phyloP scores from a whole-genome alignment of 2,888 invertebrate genomes.

The Mechanitis messenoides region DNA sequence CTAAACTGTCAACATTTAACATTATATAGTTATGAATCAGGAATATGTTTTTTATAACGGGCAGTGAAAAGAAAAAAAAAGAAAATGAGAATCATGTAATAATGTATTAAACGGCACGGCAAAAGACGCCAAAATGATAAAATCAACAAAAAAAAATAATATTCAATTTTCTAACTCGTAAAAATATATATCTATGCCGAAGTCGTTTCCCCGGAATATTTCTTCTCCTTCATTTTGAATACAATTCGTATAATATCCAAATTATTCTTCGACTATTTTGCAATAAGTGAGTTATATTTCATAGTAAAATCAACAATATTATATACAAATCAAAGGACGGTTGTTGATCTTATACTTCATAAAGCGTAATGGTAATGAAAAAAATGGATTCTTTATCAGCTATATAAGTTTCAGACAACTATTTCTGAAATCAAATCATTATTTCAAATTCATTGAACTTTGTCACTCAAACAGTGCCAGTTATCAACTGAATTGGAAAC shows the following conservation, averaged over 20 bases:
- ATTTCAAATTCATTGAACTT: constrained; percentile 9
- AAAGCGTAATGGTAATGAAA: neutral
- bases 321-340: too few relatives aligned
- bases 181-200: constrained; percentile 16
- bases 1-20: too few relatives aligned
- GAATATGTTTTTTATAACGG: neutral
- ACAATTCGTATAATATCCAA: constrained; percentile 15
- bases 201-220: constrained; percentile 10
- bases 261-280: neutral
- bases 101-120: neutral
- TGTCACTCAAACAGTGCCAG: constrained; percentile 13
- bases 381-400: neutral
- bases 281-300: too few relatives aligned
- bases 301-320: too few relatives aligned
- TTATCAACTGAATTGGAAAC: constrained; percentile 16
- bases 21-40: too few relatives aligned
- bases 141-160: constrained; percentile 1
- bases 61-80: neutral
- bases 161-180: constrained; percentile 6
- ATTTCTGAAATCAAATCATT: neutral
- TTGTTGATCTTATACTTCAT: neutral
- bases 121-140: neutral
- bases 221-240: constrained; percentile 11
- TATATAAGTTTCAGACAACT: neutral
- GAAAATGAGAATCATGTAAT: neutral